A percentile compares a stretch with the other conserved stretches of the same genome.
These are phyloP conservation scores for Syngnathus floridae DNA, from an alignment of 2,113 vertebrate species.

Conservation along the genomic window DNA sequence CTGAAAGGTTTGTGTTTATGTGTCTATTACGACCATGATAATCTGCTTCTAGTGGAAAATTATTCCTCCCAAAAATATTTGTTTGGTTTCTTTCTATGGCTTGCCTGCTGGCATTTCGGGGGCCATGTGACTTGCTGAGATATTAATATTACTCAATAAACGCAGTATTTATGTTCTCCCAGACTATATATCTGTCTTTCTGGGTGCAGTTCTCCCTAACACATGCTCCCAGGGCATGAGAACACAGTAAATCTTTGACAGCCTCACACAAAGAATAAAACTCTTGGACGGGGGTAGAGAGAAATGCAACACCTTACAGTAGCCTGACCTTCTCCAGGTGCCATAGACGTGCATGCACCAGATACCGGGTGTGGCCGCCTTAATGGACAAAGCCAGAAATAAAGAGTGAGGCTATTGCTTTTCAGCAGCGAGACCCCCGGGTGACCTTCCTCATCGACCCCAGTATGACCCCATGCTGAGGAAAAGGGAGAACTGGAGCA, in stretches of 20 bases:
- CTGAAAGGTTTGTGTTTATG: slow-evolving; percentile 59
- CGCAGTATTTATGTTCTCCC: slow-evolving; percentile 49
- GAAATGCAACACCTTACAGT: slow-evolving; percentile 71
- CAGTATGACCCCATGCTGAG: slow-evolving; percentile 50
- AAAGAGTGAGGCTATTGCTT: slow-evolving; percentile 64
- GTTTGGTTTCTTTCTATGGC: slow-evolving; percentile 10
- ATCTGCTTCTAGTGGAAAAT: slow-evolving; percentile 38
- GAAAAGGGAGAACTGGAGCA: slow-evolving; percentile 50
- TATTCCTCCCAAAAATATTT: slow-evolving; percentile 35
- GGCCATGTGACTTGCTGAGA: slow-evolving; percentile 36
- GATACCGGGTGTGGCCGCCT: slow-evolving; percentile 67
- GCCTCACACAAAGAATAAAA: slow-evolving; percentile 62
- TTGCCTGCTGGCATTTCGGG: slow-evolving; percentile 40
- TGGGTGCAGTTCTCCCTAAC: slow-evolving; percentile 15
- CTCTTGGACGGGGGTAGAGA: slow-evolving; percentile 33
- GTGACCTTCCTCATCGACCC: slow-evolving; percentile 66
- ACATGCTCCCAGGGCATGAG: slow-evolving; percentile 55
- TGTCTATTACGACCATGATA: slow-evolving; percentile 40
- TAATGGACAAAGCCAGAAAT: slow-evolving; percentile 64
- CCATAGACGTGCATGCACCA: slow-evolving; percentile 55
- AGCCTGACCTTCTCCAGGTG: slow-evolving; percentile 58
- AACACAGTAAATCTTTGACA: slow-evolving; percentile 62
- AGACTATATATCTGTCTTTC: slow-evolving; percentile 31
- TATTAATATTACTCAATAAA: slow-evolving; percentile 48
- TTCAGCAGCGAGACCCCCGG: slow-evolving; percentile 65